Conservation (phyloP, 2,888 invertebrate species). For the Cataglyphis altisquamis region DNA sequence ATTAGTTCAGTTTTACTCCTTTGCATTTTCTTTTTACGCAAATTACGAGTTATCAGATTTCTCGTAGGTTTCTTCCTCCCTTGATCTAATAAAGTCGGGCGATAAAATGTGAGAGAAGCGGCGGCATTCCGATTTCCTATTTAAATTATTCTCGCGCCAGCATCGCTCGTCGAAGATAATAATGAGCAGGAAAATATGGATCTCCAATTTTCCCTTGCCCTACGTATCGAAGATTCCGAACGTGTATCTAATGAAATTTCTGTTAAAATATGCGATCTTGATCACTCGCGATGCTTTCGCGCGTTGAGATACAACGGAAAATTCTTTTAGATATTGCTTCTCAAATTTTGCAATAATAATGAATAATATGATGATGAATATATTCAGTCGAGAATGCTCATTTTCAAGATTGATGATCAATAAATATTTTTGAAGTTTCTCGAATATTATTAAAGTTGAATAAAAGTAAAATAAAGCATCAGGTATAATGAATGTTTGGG, state of each 20-base stretch:
- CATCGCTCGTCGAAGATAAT: slow-evolving; percentile 29
- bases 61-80: slow-evolving; percentile 4
- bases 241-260: slow-evolving; percentile 49
- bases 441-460: neutral
- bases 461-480: neutral
- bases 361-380: neutral
- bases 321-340: slow-evolving; percentile 8
- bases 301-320: slow-evolving; percentile 14
- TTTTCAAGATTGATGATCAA: neutral
- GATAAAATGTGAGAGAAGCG: slow-evolving; percentile 35
- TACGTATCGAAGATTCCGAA: slow-evolving; percentile 29
- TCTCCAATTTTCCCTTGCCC: slow-evolving; percentile 24
- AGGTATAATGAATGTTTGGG: slow-evolving; percentile 29
- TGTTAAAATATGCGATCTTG: slow-evolving; percentile 38
- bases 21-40: slow-evolving; percentile 32
- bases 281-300: slow-evolving; percentile 9
- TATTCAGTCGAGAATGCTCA: neutral
- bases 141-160: slow-evolving; percentile 31
- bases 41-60: slow-evolving; percentile 38
- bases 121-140: slow-evolving; percentile 36
- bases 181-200: slow-evolving; percentile 37
- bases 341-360: neutral
- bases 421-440: neutral
- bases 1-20: slow-evolving; percentile 72
- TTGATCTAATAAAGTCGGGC: slow-evolving; percentile 25